Evolutionary conservation across 2,888 invertebrate genomes (phyloP).

Genomic region (Synanthedon andrenaeformis): DNA sequence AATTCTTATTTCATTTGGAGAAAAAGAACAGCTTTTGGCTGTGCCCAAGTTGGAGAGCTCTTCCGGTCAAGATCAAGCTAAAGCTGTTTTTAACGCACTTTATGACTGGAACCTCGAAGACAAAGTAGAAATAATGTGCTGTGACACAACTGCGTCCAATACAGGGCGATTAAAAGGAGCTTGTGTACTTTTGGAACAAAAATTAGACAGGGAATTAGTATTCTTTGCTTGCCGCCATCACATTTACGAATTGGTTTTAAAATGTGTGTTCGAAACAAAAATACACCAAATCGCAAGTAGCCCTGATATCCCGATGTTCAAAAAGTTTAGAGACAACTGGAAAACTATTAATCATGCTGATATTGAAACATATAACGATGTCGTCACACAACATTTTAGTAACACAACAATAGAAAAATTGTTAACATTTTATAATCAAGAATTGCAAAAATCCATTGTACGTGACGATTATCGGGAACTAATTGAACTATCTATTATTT

Average conservation of each 20-base stretch:
- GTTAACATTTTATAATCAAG: too few species aligned
- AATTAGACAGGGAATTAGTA: slow-evolving; percentile 4
- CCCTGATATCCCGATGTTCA: too few species aligned
- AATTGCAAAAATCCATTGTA: too few species aligned
- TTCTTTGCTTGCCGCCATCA: slow-evolving; percentile 10
- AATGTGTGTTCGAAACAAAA: too few species aligned
- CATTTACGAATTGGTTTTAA: slow-evolving; percentile 8
- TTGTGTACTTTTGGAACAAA: slow-evolving; percentile 5
- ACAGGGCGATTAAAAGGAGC: slow-evolving; percentile 9
- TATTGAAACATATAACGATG: too few species aligned
- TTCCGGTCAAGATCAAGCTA: slow-evolving; percentile 7
- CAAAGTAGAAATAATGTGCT: slow-evolving; percentile 8
- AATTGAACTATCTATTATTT: too few species aligned
- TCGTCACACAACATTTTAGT: too few species aligned
- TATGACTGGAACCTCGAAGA: slow-evolving; percentile 10
- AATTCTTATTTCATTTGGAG: slow-evolving; percentile 25
- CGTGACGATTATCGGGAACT: too few species aligned
- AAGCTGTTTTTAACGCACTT: slow-evolving; percentile 7
- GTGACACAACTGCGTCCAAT: slow-evolving; percentile 9
- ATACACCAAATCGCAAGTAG: too few species aligned
- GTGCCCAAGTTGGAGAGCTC: slow-evolving; percentile 10
- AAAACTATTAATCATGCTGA: too few species aligned
- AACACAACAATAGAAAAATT: too few species aligned
- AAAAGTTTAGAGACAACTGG: too few species aligned
- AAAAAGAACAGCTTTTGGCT: slow-evolving; percentile 10